A percentile compares a stretch with the other conserved stretches of the same genome.
These are phyloP conservation scores for Oscheius sp. DNA, from an alignment of 2,888 invertebrate species.

Conservation along the genomic window DNA sequence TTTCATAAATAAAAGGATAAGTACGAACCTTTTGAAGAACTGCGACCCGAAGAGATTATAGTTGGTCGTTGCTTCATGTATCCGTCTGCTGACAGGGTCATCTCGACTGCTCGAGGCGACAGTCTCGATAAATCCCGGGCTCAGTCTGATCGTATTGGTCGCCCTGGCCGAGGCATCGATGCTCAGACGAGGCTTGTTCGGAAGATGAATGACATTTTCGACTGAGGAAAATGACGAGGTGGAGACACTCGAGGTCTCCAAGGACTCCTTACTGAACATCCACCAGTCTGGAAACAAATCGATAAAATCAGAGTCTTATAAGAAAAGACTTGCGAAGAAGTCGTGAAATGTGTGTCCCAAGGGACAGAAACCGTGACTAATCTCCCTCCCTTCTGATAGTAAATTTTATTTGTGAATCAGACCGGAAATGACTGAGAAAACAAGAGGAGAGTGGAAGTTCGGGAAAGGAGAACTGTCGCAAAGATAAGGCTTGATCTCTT, in stretches of 20 bases:
- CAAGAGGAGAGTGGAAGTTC: too few relatives aligned
- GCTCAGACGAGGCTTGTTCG: constrained; percentile 57
- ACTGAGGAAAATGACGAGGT: constrained; percentile 30
- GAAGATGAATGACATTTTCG: constrained; percentile 47
- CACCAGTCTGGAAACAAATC: constrained; percentile 20
- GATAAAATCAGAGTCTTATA: background rate
- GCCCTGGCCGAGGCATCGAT: constrained; percentile 59
- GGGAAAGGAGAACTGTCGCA: too few relatives aligned
- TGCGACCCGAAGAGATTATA: constrained; percentile 57
- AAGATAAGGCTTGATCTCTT: too few relatives aligned
- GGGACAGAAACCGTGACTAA: too few relatives aligned
- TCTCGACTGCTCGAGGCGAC: constrained; percentile 42
- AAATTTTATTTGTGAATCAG: too few relatives aligned
- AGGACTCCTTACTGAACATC: constrained; percentile 32
- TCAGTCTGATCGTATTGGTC: constrained; percentile 50
- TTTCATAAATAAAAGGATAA: background rate
- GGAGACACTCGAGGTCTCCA: constrained; percentile 37
- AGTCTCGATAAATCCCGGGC: constrained; percentile 55
- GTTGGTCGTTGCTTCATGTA: constrained; percentile 50
- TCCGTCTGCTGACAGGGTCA: constrained; percentile 43
- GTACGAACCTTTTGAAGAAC: constrained; percentile 41
- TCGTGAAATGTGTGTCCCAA: background rate
- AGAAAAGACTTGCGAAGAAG: constrained; percentile 1
- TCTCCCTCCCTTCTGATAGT: too few relatives aligned
- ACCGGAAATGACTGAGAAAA: too few relatives aligned